Base-by-base conservation (phyloP, 1,140 invertebrate species). In the Drosophila takahashii region DNA sequence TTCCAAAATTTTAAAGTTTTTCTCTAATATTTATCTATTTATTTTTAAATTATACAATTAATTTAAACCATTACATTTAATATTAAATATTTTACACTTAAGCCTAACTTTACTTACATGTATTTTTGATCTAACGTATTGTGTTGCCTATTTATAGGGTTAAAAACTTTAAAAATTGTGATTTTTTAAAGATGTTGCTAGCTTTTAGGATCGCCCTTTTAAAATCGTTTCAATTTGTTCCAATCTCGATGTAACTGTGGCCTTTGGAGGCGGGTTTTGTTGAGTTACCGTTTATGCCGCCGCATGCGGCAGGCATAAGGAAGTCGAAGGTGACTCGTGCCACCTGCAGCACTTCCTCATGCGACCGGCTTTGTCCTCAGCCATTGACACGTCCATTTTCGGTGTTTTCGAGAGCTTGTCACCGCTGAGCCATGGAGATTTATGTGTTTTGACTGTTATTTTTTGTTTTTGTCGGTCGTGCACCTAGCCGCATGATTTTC, bases 331-430 rank as follows among this genome's bases (percentile, higher is more conserved):
- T 59, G 51, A 34, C 52, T 42, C 52, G 51, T 77, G 65, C 53
- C 77, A 81, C 81, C 41, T 73, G 77, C 37, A 26, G 77, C 77
- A 84, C 81, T 85, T 85, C 81, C 81, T 85, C 78, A 85, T 85
- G 66, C 37, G 50, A 36, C 36, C 51, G 67, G 62, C 39, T 54
- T 37, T 70, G 50, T 70, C 58, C 75, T 65, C 80, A 45, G 61
- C 39, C 53, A 59, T 59, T 66, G 59, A 77, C 64, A 58, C 44
- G 53, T 22, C 51, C 37, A 57, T 42, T 10, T 77, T 65, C 29
- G 76, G 75, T 51, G 48, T 51, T 53, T 67, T 52, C 3, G 48
- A 37, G 54, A 37, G 62, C 53, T 77, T 41, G 62, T 77, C 42
- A 69, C 67, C 48, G 58, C 9, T 3, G n/a, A 67, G 52, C 60